Evolutionary conservation across 2,888 invertebrate species (phyloP), one percentile per base, ranked within the genome.

Genomic region (Ormyrus rosae): DNA sequence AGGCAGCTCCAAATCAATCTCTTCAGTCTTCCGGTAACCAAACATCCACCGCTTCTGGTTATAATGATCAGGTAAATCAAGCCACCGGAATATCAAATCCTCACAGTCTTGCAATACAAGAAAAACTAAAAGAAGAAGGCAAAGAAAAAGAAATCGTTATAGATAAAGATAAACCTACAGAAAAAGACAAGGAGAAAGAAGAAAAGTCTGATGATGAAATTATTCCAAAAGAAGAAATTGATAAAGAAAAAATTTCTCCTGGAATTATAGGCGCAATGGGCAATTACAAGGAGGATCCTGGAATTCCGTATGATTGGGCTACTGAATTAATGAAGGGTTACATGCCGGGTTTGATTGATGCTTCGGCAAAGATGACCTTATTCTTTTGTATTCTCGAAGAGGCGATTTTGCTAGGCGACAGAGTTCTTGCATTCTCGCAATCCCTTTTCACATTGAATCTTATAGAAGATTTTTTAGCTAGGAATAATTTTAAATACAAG

Each of bases 301-400:
- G 96, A 84, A 95, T 97, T 89, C 96, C 96, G 0, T 97, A 97
- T 86, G 97, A 97, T 88, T 97, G 97, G 97, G 96, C 97, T 9
- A 91, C 95, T 10, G 96, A 96, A 85, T 91, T 97, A 69, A 93
- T 97, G 88, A 96, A 96, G 91, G 95, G 94, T 85, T 99, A 99
- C 89, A 92, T 95, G 81, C 95, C 97, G 0, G 98, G 97, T n/a
- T 92, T 95, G 60, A 94, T 98, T 83, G 97, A 97, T 87, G 97
- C 97, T 88, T 97, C 98, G 3, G 96, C 97, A 2, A 99, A 99
- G 92, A 97, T 99, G 95, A 95, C 96, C 86, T 93, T 99, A 64
- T 95, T 99, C 87, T 96, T 99, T 91, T 96, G 96, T 85, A 95
- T 99, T 83, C 92, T 99, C 69, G 95, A 96, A 84, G 97, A 98